Percentiles rank a stretch among this genome's conserved stretches.
Evolutionary conservation across 2,888 invertebrate genomes (phyloP).

Genomic region (Drosophila anomalata): DNA sequence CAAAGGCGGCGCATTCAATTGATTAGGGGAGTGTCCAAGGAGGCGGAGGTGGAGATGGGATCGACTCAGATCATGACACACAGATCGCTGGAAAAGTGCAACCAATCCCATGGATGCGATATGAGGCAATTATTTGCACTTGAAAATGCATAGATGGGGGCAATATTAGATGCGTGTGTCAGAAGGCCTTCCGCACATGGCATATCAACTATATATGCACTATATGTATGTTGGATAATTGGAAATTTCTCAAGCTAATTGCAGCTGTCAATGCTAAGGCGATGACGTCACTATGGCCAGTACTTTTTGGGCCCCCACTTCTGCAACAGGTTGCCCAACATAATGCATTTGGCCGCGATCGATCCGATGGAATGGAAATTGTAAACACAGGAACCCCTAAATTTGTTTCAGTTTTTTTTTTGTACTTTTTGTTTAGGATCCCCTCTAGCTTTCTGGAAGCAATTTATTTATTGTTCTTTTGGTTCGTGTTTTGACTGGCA

Average conservation of each 20-base stretch:
- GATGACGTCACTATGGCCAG: conserved; percentile 25
- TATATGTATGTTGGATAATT: conserved; percentile 20
- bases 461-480: conserved; percentile 58
- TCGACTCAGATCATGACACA: conserved; percentile 61
- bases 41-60: conserved; percentile 45
- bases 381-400: conserved; percentile 36
- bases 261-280: conserved; percentile 41
- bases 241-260: conserved; percentile 65
- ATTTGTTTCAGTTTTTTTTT: conserved; percentile 33
- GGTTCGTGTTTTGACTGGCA: conserved; percentile 48
- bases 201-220: background rate
- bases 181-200: conserved; percentile 33
- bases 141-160: conserved; percentile 39
- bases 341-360: conserved; percentile 39
- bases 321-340: conserved; percentile 63
- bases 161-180: conserved; percentile 43
- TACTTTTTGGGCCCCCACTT: conserved; percentile 15
- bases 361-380: conserved; percentile 24
- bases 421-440: conserved; percentile 11
- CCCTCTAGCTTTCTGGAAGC: conserved; percentile 30
- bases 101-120: conserved; percentile 38
- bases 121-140: conserved; percentile 48
- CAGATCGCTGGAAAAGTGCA: conserved; percentile 27
- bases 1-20: conserved; percentile 77
- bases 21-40: conserved; percentile 29